Conservation (phyloP, 2,888 invertebrate genomes). For the Aromia moschata region DNA sequence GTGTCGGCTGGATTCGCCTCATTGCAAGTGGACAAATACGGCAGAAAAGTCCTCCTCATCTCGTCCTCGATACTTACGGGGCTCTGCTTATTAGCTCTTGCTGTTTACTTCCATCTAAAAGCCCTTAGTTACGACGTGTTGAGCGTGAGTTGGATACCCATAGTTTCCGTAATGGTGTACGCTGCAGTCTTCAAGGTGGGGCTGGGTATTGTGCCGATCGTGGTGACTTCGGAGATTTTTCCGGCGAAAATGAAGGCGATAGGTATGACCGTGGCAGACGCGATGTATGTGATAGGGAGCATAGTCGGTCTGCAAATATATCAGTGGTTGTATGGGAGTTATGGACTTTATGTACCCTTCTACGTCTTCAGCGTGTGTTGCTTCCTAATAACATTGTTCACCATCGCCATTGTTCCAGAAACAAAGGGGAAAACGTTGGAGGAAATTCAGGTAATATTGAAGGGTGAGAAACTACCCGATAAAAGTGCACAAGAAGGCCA, state of each 20-base stretch:
- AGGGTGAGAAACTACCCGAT: constrained; percentile 13
- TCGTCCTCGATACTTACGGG: constrained; percentile 57
- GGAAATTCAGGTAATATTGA: constrained; percentile 65
- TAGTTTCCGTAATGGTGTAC: constrained; percentile 58
- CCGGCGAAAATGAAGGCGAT: constrained; percentile 60
- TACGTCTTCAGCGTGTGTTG: constrained; percentile 51
- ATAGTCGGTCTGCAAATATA: constrained; percentile 55
- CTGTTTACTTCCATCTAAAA: constrained; percentile 58
- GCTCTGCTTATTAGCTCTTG: constrained; percentile 53
- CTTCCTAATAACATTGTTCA: constrained; percentile 40
- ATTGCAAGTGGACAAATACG: constrained; percentile 57
- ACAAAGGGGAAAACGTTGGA: constrained; percentile 75
- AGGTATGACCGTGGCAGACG: constrained; percentile 59
- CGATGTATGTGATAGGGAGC: constrained; percentile 56
- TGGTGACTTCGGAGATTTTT: constrained; percentile 60
- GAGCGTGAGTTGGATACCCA: constrained; percentile 57
- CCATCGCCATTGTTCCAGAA: constrained; percentile 67
- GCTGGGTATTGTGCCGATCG: constrained; percentile 60
- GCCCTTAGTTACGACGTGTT: constrained; percentile 48
- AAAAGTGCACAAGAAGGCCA: too few species aligned
- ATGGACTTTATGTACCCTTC: constrained; percentile 57
- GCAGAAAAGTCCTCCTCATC: constrained; percentile 55
- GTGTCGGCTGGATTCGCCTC: constrained; percentile 54
- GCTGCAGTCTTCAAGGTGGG: constrained; percentile 58
- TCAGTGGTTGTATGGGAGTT: constrained; percentile 47